Conservation (phyloP, 1,140 invertebrate species). For the Drosophila paulistorum region DNA sequence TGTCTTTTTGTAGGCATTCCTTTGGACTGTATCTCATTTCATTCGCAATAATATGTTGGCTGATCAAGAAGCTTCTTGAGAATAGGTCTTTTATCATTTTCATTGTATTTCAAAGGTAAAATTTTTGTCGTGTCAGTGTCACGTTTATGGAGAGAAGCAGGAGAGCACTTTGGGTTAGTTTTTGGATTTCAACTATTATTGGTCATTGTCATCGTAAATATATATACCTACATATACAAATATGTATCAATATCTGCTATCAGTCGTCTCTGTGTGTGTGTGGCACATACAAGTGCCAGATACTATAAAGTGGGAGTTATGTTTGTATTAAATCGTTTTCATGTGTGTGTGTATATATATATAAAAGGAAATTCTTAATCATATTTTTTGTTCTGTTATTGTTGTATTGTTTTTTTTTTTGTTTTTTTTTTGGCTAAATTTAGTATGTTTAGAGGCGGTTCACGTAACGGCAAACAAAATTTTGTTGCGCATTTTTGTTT, state of each 20-base stretch:
- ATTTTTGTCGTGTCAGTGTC: constrained; percentile 5
- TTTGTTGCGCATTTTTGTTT: constrained; percentile 3
- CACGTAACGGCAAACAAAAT: constrained; percentile 32
- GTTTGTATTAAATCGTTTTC: background rate
- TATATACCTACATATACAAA: background rate
- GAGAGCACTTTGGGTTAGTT: constrained; percentile 43
- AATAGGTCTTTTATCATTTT: background rate
- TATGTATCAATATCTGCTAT: constrained; percentile 3
- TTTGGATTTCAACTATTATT: constrained; percentile 5
- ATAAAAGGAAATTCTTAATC: constrained; percentile 59
- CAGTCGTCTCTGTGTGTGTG: constrained; percentile 26
- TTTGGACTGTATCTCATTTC: background rate
- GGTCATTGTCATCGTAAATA: constrained; percentile 12
- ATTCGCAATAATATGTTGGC: constrained; percentile 29
- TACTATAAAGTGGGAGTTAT: constrained; percentile 15
- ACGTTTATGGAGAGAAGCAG: constrained; percentile 40
- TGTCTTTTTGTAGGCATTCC: background rate
- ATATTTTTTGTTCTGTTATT: constrained; percentile 12
- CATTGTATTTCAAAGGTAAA: background rate
- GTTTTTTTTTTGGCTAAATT: constrained; percentile 46
- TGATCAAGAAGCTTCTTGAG: constrained; percentile 9
- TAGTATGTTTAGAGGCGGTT: constrained; percentile 63
- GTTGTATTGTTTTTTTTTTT: constrained; percentile 18
- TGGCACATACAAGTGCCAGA: constrained; percentile 20
- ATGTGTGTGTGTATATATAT: constrained; percentile 16